phyloP scores from a whole-genome alignment of 2,113 vertebrate genomes.

The Asarcornis scutulata region DNA sequence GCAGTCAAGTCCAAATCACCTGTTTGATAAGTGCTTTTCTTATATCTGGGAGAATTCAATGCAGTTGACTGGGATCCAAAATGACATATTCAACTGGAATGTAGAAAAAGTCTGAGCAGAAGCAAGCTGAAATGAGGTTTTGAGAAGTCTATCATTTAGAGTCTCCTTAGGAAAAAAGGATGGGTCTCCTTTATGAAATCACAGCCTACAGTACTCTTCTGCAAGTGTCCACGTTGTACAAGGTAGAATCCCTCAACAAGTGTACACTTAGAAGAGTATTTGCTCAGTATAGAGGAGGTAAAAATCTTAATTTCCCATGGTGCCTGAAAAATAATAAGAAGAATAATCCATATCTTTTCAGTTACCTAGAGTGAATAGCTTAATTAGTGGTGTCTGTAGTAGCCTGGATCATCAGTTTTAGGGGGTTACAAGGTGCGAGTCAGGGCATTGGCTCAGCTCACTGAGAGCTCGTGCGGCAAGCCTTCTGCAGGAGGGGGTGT shows the following conservation, averaged over 20 bases:
- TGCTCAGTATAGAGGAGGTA: not conserved
- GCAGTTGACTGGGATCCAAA: not conserved
- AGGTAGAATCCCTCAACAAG: not conserved
- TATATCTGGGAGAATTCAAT: not conserved
- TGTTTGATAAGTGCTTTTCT: not conserved
- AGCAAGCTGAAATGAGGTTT: not conserved
- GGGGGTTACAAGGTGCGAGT: not conserved
- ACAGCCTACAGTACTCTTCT: not conserved
- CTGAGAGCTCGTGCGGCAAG: not conserved
- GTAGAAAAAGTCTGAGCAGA: not conserved
- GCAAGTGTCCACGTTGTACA: not conserved
- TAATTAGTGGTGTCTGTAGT: not conserved
- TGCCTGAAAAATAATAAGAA: not conserved
- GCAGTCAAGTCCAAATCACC: not conserved
- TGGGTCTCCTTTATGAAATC: not conserved
- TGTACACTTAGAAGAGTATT: not conserved
- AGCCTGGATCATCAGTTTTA: not conserved
- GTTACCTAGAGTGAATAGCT: not conserved
- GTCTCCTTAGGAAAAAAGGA: not conserved
- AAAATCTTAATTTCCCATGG: not conserved
- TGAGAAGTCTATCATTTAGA: not conserved
- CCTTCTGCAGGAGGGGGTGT: not conserved
- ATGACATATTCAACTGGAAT: not conserved
- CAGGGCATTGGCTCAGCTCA: not conserved
- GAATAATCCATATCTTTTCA: rapidly evolving